Evolutionary conservation across 53 echinoderm and acorn worm genomes (phyloP).

Genomic region (Henricia sp.): DNA sequence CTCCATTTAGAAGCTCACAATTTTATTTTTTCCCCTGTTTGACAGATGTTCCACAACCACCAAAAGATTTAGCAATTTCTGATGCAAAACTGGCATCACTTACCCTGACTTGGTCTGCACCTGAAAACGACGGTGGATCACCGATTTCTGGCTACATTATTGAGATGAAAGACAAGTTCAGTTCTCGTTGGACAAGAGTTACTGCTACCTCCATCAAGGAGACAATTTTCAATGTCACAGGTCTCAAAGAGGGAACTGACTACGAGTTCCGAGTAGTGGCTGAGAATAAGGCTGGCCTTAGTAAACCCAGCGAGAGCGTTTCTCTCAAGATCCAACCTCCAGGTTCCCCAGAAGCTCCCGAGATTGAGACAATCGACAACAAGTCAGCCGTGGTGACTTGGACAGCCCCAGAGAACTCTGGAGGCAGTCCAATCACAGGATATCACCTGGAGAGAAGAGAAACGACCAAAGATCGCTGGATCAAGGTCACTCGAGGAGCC

Average conservation of each 20-base stretch:
- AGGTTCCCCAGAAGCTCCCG: constrained; percentile 64
- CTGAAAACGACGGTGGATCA: constrained; percentile 78
- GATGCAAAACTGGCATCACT: constrained; percentile 71
- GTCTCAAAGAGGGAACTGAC: constrained; percentile 81
- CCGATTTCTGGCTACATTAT: constrained; percentile 84
- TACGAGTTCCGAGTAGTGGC: constrained; percentile 81
- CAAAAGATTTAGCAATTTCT: constrained; percentile 53
- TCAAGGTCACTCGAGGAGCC: constrained; percentile 62
- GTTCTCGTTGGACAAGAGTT: constrained; percentile 74
- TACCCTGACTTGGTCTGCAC: constrained; percentile 74
- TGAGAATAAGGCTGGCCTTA: constrained; percentile 79
- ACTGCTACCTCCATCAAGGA: constrained; percentile 56
- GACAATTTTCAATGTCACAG: constrained; percentile 66
- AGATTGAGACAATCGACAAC: constrained; percentile 64
- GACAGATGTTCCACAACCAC: constrained; percentile 70
- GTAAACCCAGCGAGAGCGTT: constrained; percentile 76
- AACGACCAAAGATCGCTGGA: constrained; percentile 69
- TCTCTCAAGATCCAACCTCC: constrained; percentile 69
- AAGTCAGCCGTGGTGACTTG: constrained; percentile 66
- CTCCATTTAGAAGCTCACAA: neutral
- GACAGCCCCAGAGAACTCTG: constrained; percentile 66
- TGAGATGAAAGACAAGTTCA: constrained; percentile 81
- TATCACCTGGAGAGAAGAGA: constrained; percentile 75
- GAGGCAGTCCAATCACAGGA: constrained; percentile 69
- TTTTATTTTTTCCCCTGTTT: neutral